Evolutionary conservation across 2,113 vertebrate genomes (phyloP), one percentile per base, ranked within the genome.

Genomic region (Sylvietta virens): DNA sequence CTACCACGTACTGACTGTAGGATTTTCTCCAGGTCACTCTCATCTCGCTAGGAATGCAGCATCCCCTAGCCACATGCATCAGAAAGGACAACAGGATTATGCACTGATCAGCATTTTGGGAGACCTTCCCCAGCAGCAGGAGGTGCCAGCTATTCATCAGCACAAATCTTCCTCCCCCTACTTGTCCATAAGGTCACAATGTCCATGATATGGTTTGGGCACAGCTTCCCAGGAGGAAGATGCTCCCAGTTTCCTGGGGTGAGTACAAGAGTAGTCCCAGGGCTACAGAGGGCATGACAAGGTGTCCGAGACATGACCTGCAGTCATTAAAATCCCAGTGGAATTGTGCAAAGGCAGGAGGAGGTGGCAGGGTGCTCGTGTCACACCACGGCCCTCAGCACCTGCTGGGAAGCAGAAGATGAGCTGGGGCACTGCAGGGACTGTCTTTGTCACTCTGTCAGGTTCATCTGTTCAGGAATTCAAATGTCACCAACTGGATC

Each of bases 271-370:
- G 53, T n/a, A 54, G 40, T 33, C 37, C 44, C 62, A 76, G 35
- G 33, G 33, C 39, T 82, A 39, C 0, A 1, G 24, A 27, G 60
- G 13, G 88, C 2, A 0, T 0, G 3, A 73, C 2, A 5, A 67
- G n/a, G 44, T 4, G 3, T 30, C 56, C 16, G 4, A 85, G 33
- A 71, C 13, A 9, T 12, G 24, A 95, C 61, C 88, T 92, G 92
- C 89, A 95, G 89, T 94, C 96, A 95, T 94, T 95, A 95, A 97
- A 98, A 97, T 91, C 96, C 92, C 93, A 91, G 86, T 60, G 30
- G 37, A 94, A 91, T 60, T 56, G 47, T 96, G 95, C 86, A 94
- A 85, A 95, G 94, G 97, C 1, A 1, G 79, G 54, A 79, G 78
- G 78, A 61, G 65, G 79, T 39, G 78, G 86, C 33, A 39, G 89